Conservation (phyloP, 2,113 vertebrate genomes). For the Agapornis roseicollis region DNA sequence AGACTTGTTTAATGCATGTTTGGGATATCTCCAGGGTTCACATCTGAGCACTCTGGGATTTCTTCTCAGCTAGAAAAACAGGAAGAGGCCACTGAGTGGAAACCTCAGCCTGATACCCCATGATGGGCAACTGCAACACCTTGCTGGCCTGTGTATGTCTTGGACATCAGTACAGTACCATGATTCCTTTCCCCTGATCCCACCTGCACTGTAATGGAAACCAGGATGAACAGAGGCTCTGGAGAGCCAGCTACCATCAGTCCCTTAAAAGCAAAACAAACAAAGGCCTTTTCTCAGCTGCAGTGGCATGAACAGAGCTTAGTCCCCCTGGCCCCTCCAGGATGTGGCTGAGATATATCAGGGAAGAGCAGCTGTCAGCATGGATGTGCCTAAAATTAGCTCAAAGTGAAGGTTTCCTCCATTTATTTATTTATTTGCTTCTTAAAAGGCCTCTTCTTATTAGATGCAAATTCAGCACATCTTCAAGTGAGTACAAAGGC, state of each 20-base stretch:
- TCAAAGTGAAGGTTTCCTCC: slow-evolving; percentile 63
- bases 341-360: slow-evolving; percentile 52
- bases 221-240: neutral
- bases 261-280: neutral
- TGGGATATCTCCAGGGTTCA: neutral
- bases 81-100: neutral
- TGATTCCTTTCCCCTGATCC: neutral
- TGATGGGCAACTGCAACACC: neutral
- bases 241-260: neutral
- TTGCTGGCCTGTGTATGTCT: rapidly evolving
- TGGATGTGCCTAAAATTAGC: slow-evolving; percentile 58
- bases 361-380: slow-evolving; percentile 58
- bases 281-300: slow-evolving; percentile 23
- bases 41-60: neutral
- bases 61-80: neutral
- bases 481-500: slow-evolving; percentile 17
- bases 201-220: neutral
- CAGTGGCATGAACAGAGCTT: neutral
- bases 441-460: slow-evolving; percentile 44
- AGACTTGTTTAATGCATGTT: neutral
- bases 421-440: slow-evolving; percentile 65
- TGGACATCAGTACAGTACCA: neutral
- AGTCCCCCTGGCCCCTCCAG: neutral
- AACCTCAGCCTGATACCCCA: neutral
- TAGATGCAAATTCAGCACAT: slow-evolving; percentile 44